These are phyloP conservation scores for Tipula vernalis DNA, from an alignment of 2,888 invertebrate genomes.

Conservation along the genomic window DNA sequence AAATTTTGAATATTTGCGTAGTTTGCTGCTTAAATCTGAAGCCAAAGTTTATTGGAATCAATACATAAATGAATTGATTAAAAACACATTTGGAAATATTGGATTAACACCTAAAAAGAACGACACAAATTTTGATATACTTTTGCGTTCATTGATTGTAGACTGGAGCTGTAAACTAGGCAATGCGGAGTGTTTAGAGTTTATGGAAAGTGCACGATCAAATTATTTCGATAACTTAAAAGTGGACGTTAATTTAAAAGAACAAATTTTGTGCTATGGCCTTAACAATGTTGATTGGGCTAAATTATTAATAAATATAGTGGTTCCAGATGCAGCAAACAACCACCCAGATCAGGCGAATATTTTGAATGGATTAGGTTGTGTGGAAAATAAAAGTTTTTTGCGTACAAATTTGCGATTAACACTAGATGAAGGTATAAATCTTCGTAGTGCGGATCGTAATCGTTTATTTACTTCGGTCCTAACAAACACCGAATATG, in stretches of 20 bases:
- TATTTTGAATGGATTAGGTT: constrained; percentile 51
- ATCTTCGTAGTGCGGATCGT: background rate
- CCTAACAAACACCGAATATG: constrained; percentile 20
- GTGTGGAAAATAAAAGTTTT: constrained; percentile 24
- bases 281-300: constrained; percentile 18
- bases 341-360: constrained; percentile 45
- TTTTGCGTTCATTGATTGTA: constrained; percentile 25
- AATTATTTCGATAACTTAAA: constrained; percentile 19
- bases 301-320: no score
- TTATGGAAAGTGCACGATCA: constrained; percentile 22
- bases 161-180: constrained; percentile 29
- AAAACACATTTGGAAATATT: constrained; percentile 25
- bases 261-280: constrained; percentile 32
- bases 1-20: constrained; percentile 32
- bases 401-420: background rate
- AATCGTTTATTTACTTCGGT: background rate
- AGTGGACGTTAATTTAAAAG: constrained; percentile 29
- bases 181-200: constrained; percentile 23
- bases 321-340: constrained; percentile 18
- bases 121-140: constrained; percentile 27
- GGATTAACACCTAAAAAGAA: constrained; percentile 25
- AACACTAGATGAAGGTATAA: no score
- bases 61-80: constrained; percentile 20
- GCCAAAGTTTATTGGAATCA: background rate
- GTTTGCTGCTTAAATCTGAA: background rate